Evolutionary conservation across 2,888 invertebrate genomes (phyloP).

Genomic region (Agonopterix arenella): DNA sequence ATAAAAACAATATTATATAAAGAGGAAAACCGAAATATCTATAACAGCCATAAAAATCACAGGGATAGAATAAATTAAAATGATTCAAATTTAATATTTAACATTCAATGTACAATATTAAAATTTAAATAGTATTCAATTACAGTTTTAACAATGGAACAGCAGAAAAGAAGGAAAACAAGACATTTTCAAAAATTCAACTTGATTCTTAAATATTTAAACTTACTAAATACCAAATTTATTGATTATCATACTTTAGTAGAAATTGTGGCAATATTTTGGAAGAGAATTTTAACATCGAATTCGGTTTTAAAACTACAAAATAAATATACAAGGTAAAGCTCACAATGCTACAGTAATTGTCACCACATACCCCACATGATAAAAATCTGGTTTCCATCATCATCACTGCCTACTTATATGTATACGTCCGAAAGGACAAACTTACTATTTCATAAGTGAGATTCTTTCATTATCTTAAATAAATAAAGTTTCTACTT

Average conservation of each 20-base stretch:
- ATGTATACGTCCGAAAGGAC: too few relatives aligned
- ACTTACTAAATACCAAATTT: constrained; percentile 40
- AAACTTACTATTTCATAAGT: too few relatives aligned
- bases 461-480: too few relatives aligned
- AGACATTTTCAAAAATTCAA: constrained; percentile 11
- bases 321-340: constrained; percentile 21
- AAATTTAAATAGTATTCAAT: not conserved
- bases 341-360: not conserved
- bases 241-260: constrained; percentile 33
- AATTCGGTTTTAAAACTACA: constrained; percentile 60
- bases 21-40: constrained; percentile 10
- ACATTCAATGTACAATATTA: constrained; percentile 1
- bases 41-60: constrained; percentile 22
- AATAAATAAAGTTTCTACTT: too few relatives aligned
- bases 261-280: constrained; percentile 66
- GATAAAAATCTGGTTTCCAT: too few relatives aligned
- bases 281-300: constrained; percentile 64
- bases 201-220: constrained; percentile 15
- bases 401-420: too few relatives aligned
- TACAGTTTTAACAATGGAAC: not conserved
- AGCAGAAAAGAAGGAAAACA: constrained; percentile 10
- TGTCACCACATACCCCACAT: too few relatives aligned
- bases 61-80: constrained; percentile 15
- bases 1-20: constrained; percentile 6
- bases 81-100: constrained; percentile 5